phyloP scores from a whole-genome alignment of 2,888 invertebrate genomes.

The Phengaris alcon region DNA sequence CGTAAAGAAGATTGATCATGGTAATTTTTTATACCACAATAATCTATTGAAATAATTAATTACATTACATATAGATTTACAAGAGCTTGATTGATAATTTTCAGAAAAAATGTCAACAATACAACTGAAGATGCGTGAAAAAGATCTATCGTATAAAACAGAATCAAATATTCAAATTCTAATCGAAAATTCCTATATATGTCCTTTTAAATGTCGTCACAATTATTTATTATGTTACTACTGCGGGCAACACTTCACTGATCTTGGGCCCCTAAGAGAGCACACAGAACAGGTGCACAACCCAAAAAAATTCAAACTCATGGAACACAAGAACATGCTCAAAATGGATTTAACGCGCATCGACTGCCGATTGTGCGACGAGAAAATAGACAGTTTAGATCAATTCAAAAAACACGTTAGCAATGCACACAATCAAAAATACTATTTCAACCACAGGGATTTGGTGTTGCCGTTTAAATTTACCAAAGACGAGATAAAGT shows the following conservation, averaged over 20 bases:
- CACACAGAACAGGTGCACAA: constrained; percentile 52
- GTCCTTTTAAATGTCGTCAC: constrained; percentile 68
- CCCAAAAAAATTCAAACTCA: constrained; percentile 64
- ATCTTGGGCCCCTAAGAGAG: constrained; percentile 49
- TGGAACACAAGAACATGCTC: constrained; percentile 65
- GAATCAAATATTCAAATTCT: constrained; percentile 65
- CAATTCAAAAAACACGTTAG: constrained; percentile 59
- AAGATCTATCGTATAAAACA: constrained; percentile 62
- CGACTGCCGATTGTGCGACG: constrained; percentile 60
- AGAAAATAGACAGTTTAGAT: constrained; percentile 54
- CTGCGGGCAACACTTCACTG: constrained; percentile 55
- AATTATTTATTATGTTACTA: constrained; percentile 68
- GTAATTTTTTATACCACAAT: constrained; percentile 3
- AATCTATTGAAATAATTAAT: no score
- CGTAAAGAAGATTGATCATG: constrained; percentile 21
- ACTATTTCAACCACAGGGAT: constrained; percentile 59
- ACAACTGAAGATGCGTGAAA: constrained; percentile 62
- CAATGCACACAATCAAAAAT: constrained; percentile 54
- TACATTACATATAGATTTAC: no score
- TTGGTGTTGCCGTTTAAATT: constrained; percentile 59
- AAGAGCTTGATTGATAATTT: constrained; percentile 34
- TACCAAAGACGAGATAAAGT: constrained; percentile 54
- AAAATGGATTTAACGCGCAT: constrained; percentile 64
- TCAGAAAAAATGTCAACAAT: constrained; percentile 61
- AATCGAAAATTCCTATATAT: constrained; percentile 61